Percentiles rank a stretch among this genome's conserved stretches.
Evolutionary conservation across 2,113 vertebrate species (phyloP).

Genomic region (Bujurquina vittata): DNA sequence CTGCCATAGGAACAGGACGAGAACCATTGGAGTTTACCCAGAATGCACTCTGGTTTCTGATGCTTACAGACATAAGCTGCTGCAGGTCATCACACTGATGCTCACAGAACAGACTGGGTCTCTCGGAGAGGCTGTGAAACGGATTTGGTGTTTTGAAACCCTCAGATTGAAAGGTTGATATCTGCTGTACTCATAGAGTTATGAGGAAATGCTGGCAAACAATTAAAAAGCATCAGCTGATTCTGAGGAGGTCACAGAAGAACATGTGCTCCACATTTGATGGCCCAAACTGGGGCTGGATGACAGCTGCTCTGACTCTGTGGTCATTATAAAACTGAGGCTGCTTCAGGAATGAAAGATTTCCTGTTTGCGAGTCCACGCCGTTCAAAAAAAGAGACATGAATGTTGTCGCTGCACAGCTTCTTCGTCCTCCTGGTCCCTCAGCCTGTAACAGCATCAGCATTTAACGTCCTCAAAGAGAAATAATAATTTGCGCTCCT

Average conservation of each 20-base stretch:
- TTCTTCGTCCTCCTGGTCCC: neutral
- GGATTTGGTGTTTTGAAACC: neutral
- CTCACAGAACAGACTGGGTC: neutral
- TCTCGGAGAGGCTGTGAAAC: neutral
- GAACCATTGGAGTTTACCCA: neutral
- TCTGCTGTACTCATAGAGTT: neutral
- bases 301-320: neutral
- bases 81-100: neutral
- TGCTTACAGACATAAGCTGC: too few relatives aligned
- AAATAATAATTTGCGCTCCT: neutral
- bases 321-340: neutral
- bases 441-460: neutral
- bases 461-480: neutral
- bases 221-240: neutral
- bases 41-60: conserved; percentile 1
- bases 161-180: neutral
- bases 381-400: neutral
- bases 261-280: neutral
- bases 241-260: neutral
- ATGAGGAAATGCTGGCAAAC: neutral
- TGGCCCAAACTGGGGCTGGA: neutral
- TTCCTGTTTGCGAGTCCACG: too few relatives aligned
- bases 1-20: neutral
- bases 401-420: neutral
- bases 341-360: too few relatives aligned